Percentiles rank a stretch among this genome's conserved stretches.
Evolutionary conservation across 64 coral and sea anemone genomes (phyloP).

Genomic region (Actinia equina): DNA sequence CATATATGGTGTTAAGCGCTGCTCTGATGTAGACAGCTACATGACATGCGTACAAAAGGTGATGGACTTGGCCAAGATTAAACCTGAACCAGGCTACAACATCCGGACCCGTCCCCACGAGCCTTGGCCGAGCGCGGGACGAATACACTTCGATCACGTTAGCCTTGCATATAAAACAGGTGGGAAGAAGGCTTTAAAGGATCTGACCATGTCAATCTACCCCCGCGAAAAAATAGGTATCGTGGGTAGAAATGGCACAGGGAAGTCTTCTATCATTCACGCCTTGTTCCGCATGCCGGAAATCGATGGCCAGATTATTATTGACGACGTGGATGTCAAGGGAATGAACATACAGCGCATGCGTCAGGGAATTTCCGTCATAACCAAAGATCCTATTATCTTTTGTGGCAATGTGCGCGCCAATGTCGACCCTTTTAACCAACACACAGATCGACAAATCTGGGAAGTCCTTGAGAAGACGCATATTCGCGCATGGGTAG

Average conservation of each 20-base stretch:
- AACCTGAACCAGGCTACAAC: conserved; percentile 45
- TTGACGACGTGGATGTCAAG: conserved; percentile 76
- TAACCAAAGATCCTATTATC: conserved; percentile 56
- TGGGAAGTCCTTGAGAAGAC: conserved; percentile 65
- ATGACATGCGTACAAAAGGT: conserved; percentile 49
- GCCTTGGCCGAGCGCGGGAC: conserved; percentile 50
- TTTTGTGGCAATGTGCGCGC: conserved; percentile 68
- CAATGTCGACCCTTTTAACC: conserved; percentile 68
- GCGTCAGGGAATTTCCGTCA: conserved; percentile 54
- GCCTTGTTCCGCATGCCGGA: conserved; percentile 64
- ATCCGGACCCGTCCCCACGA: conserved; percentile 36
- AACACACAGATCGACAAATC: conserved; percentile 50
- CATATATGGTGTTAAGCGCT: conserved; percentile 49
- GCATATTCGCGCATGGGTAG: conserved; percentile 49
- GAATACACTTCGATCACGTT: conserved; percentile 14
- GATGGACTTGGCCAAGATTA: conserved; percentile 36
- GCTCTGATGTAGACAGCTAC: conserved; percentile 55
- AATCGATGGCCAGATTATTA: conserved; percentile 44
- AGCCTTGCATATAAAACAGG: conserved; percentile 38
- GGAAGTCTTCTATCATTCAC: conserved; percentile 67
- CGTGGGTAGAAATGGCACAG: conserved; percentile 41
- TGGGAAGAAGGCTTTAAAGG: conserved; percentile 36
- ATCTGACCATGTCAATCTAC: conserved; percentile 35
- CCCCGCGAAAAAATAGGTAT: conserved; percentile 76
- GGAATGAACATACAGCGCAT: conserved; percentile 46